Evolutionary conservation across 2,888 invertebrate species (phyloP), one percentile per base, ranked within the genome.

Genomic region (Amphipyra tragopoginis): DNA sequence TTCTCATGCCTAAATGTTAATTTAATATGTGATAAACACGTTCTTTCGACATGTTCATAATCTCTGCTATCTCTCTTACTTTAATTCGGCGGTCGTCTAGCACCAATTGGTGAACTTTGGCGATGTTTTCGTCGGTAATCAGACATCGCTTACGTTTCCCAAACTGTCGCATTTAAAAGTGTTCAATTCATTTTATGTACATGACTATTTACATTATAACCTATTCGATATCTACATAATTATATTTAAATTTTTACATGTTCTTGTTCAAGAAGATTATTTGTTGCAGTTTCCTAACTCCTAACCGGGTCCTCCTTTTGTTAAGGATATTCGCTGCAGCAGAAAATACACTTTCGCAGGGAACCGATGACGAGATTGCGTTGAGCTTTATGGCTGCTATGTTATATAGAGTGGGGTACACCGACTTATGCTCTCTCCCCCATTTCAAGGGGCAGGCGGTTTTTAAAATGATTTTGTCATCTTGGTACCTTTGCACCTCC

Each of bases 261-360:
- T n/a, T n/a, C n/a, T 39, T 13, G 0, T 42, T 3, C 10, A 66
- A 44, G 39, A 66, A 66, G 1, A 65, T 39, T 11, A 66, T 29
- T 29, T 66, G 66, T 34, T 66, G 57, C 7, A 66, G 5, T 40
- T 66, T 66, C 47, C 61, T 53, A 7, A 48, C 14, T 5, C 61
- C 61, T 6, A 66, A 21, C 0, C 61, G 44, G 29, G 59, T 63
- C 34, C 63, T 40, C 21, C 63, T 58, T 6, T 63, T 56, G 13
- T n/a, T 13, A 13, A 39, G 2, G 1, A 39, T 33, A 10, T 39
- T 13, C 39, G 59, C 63, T 11, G 52, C 51, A 34, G 48, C 55
- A 10, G 62, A 59, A 42, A 67, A 67, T 9, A 67, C 44, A 15
- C 63, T 39, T 39, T 67, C 57, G 21, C 57, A 63, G 10, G 63